Percentiles rank a stretch among this genome's conserved stretches.
phyloP scores from a whole-genome alignment of 1,140 invertebrate species.

The Heterodera schachtii region DNA sequence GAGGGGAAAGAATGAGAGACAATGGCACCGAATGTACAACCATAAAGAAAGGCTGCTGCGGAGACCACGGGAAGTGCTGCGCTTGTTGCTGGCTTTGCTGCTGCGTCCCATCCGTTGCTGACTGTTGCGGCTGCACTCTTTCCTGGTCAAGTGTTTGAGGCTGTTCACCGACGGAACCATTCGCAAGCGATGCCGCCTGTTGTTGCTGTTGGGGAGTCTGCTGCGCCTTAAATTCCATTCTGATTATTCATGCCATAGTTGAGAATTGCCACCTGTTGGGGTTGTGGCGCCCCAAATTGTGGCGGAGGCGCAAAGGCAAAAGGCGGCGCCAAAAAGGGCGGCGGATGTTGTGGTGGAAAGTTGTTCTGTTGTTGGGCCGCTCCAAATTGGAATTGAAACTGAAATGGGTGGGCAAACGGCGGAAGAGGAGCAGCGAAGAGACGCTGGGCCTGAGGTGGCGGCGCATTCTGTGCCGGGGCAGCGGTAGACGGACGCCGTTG shows the following conservation, averaged over 20 bases:
- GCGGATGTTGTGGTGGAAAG: neutral
- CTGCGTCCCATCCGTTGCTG: neutral
- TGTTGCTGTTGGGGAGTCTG: neutral
- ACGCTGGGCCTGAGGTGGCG: conserved; percentile 28
- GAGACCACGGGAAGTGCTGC: neutral
- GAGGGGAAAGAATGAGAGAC: neutral
- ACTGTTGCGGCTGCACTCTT: neutral
- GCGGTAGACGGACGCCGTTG: conserved; percentile 7
- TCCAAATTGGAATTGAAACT: conserved; percentile 26
- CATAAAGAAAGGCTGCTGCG: neutral
- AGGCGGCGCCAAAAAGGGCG: neutral
- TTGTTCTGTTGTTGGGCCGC: conserved; percentile 17
- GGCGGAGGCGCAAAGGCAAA: conserved; percentile 15
- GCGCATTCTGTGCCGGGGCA: conserved; percentile 8
- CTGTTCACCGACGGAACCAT: neutral
- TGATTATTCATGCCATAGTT: no score
- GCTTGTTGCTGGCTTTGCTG: neutral
- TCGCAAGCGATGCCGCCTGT: neutral
- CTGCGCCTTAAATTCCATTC: neutral
- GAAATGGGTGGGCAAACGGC: conserved; percentile 17
- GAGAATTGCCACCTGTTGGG: neutral
- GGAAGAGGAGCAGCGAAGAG: neutral
- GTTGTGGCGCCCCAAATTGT: conserved; percentile 2
- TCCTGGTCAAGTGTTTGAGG: neutral
- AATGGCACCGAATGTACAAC: neutral